Evolutionary conservation across 2,113 vertebrate genomes (phyloP).

Genomic region (Oreocharis arfaki): DNA sequence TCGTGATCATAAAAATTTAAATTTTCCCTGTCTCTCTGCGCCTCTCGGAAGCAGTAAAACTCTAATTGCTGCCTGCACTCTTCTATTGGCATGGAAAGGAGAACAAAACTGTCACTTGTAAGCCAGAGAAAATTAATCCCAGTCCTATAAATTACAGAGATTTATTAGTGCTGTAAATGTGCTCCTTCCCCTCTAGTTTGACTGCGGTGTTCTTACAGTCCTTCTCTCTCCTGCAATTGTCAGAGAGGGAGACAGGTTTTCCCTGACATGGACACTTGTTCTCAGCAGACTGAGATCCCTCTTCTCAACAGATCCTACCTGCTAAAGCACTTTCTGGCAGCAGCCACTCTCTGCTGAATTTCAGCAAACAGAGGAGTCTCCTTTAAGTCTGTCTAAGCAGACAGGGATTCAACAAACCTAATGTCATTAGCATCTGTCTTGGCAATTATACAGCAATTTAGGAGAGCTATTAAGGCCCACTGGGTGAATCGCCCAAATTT

Average conservation of each 20-base stretch:
- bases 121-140: slow-evolving; percentile 34
- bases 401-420: not conserved
- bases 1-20: slow-evolving; percentile 4
- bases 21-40: not conserved
- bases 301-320: not conserved
- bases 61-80: slow-evolving; percentile 28
- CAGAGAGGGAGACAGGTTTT: not conserved
- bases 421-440: not conserved
- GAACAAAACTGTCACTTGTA: slow-evolving; percentile 35
- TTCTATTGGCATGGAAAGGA: not conserved
- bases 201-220: not conserved
- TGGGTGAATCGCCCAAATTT: slow-evolving; percentile 12
- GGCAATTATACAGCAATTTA: slow-evolving; percentile 40
- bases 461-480: not conserved
- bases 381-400: not conserved
- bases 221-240: not conserved
- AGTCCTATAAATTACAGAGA: slow-evolving; percentile 35
- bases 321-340: not conserved
- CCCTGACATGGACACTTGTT: not conserved
- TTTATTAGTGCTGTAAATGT: slow-evolving; percentile 34
- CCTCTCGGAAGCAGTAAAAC: not conserved
- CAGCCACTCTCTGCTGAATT: not conserved
- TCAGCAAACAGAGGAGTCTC: not conserved
- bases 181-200: not conserved
- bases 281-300: not conserved